These are phyloP conservation scores for Anguilla japonica DNA, from an alignment of 2,113 vertebrate species.

Conservation along the genomic window DNA sequence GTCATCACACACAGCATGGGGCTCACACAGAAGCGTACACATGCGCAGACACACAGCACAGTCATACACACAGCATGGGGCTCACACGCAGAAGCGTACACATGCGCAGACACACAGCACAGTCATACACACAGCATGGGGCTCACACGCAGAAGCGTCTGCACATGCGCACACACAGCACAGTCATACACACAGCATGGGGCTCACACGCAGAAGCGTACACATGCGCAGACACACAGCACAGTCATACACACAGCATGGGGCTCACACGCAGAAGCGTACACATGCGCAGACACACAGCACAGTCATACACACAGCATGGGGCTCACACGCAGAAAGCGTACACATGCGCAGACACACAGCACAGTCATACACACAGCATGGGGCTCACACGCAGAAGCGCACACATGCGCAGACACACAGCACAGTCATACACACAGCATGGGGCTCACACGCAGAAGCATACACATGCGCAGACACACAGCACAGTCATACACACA, in stretches of 20 bases:
- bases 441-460: background rate
- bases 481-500: constrained; percentile 40
- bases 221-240: constrained; percentile 38
- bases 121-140: constrained; percentile 8
- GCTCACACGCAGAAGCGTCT: background rate
- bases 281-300: constrained; percentile 37
- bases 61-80: constrained; percentile 7
- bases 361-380: constrained; percentile 29
- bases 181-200: constrained; percentile 5
- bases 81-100: background rate
- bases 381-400: background rate
- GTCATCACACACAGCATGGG: constrained; percentile 8
- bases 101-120: constrained; percentile 41
- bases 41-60: constrained; percentile 42
- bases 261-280: background rate
- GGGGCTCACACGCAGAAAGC: background rate
- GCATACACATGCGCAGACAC: constrained; percentile 21
- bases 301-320: constrained; percentile 11
- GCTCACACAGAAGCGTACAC: background rate
- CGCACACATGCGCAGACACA: constrained; percentile 32
- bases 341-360: constrained; percentile 32
- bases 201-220: background rate
- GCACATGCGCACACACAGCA: constrained; percentile 37
- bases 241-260: constrained; percentile 8
- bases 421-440: constrained; percentile 33